These are phyloP conservation scores for Brachionus rubens DNA, from an alignment of 1,140 invertebrate genomes.

Conservation along the genomic window DNA sequence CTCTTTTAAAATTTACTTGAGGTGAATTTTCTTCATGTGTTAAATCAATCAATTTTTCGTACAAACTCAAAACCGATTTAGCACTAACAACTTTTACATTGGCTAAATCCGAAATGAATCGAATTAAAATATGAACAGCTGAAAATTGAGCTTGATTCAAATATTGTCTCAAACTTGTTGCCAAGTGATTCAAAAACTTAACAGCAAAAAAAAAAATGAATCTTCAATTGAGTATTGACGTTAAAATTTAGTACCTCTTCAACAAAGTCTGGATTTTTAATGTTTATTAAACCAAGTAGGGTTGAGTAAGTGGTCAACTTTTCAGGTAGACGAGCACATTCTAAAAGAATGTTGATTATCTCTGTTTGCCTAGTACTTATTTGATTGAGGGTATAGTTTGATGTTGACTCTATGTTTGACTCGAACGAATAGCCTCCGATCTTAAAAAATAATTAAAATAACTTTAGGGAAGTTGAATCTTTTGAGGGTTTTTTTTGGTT, in stretches of 20 bases:
- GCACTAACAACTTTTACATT: conserved; percentile 94
- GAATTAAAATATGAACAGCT: conserved; percentile 61
- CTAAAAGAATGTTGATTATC: conserved; percentile 27
- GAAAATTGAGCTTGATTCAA: conserved; percentile 44
- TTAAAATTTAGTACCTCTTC: conserved; percentile 14
- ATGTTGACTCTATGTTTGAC: conserved; percentile 29
- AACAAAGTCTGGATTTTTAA: conserved; percentile 35
- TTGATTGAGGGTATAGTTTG: conserved; percentile 12
- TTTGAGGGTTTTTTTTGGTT: not conserved
- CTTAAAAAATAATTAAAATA: not conserved
- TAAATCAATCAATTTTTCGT: conserved; percentile 89
- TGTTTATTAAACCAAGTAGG: conserved; percentile 41
- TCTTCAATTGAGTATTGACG: not conserved
- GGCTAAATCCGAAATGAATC: conserved; percentile 90
- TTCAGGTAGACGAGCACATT: conserved; percentile 23
- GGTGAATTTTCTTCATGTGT: conserved; percentile 89
- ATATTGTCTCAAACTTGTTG: conserved; percentile 14
- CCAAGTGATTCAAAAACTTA: conserved; percentile 42
- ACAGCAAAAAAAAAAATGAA: not conserved
- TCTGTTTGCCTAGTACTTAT: not conserved
- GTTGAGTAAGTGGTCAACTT: conserved; percentile 40
- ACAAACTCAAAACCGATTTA: conserved; percentile 80
- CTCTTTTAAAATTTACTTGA: conserved; percentile 60
- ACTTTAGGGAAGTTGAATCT: conserved; percentile 1
- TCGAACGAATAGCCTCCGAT: conserved; percentile 38